phyloP scores from a whole-genome alignment of 2,113 vertebrate genomes.

The Bufo bufo region DNA sequence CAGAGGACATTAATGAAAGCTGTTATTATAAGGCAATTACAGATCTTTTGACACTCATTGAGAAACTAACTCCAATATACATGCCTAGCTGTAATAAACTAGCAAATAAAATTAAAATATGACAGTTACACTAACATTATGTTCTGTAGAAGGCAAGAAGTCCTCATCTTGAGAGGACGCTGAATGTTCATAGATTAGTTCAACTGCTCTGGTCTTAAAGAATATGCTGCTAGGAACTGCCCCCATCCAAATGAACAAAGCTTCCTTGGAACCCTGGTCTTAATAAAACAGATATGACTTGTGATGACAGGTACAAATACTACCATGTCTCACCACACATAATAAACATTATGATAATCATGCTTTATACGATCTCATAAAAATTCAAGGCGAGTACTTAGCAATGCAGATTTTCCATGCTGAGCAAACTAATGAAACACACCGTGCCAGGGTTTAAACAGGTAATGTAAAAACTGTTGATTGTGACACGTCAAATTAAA shows the following conservation, averaged over 20 bases:
- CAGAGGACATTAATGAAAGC: too few relatives aligned
- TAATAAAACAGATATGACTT: neutral
- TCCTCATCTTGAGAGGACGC: neutral
- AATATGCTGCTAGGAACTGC: neutral
- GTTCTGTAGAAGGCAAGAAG: neutral
- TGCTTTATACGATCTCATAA: neutral
- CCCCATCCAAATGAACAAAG: neutral
- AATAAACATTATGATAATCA: neutral
- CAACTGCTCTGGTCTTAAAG: neutral
- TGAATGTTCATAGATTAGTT: neutral
- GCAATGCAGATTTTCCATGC: neutral
- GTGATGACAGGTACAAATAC: neutral
- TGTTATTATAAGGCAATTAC: too few relatives aligned
- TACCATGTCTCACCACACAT: neutral
- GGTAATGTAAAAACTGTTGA: neutral
- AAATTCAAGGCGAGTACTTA: neutral
- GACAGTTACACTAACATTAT: too few relatives aligned
- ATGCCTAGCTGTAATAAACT: too few relatives aligned
- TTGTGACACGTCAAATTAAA: slow-evolving; percentile 30
- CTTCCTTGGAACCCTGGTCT: neutral
- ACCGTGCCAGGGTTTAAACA: neutral
- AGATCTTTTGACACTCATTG: too few relatives aligned
- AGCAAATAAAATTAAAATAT: too few relatives aligned
- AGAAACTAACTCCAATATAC: too few relatives aligned
- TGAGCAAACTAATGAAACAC: neutral